A percentile compares a stretch with the other conserved stretches of the same genome.
These are phyloP conservation scores for Tokudaia muenninki DNA, from an alignment of 2,797 vertebrate genomes.

Conservation along the genomic window DNA sequence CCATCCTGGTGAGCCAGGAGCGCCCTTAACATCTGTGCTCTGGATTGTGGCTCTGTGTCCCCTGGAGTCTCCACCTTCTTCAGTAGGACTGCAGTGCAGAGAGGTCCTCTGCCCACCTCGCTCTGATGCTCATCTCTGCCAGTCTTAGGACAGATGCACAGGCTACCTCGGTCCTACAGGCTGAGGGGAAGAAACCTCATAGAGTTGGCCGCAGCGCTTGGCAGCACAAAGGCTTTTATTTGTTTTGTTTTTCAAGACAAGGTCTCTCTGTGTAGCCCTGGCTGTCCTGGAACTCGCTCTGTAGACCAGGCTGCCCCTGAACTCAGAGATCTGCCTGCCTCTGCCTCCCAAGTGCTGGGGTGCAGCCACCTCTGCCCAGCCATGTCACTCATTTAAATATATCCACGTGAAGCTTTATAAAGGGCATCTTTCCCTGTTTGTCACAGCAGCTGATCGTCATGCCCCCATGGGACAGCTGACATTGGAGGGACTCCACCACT, in stretches of 20 bases:
- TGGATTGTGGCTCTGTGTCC: background rate
- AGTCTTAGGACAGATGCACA: constrained; percentile 32
- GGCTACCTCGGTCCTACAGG: constrained; percentile 37
- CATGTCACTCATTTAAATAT: constrained; percentile 59
- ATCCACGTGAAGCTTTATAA: constrained; percentile 45
- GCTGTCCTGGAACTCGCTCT: background rate
- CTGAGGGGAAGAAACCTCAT: background rate
- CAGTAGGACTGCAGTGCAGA: background rate
- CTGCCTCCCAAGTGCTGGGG: background rate
- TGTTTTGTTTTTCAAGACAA: background rate
- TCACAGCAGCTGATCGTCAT: background rate
- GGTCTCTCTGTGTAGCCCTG: background rate
- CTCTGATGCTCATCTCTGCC: constrained; percentile 41
- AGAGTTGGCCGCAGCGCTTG: constrained; percentile 45
- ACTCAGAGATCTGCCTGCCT: background rate
- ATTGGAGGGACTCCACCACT: background rate
- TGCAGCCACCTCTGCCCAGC: background rate
- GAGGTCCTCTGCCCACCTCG: background rate
- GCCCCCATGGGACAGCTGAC: rapidly evolving
- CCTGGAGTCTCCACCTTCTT: background rate
- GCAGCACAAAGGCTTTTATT: constrained; percentile 67
- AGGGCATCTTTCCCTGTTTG: constrained; percentile 20
- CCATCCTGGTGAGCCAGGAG: background rate
- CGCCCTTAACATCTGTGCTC: background rate
- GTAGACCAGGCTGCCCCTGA: background rate